Conservation (phyloP, 2,797 vertebrate genomes). For the Presbytis comata region DNA sequence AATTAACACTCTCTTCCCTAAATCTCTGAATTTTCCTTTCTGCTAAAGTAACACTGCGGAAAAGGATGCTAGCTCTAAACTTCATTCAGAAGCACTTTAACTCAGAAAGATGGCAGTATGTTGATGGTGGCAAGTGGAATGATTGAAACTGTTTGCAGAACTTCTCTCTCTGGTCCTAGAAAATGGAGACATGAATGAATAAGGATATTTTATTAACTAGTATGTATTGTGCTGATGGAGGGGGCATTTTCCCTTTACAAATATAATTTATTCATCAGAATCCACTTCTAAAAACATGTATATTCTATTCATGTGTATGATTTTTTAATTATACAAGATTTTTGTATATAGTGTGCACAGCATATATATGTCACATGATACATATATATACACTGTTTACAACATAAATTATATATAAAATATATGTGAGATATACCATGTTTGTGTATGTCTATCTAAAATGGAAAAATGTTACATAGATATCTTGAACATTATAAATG, state of each 20-base stretch:
- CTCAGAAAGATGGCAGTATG: background rate
- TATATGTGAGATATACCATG: slow-evolving; percentile 32
- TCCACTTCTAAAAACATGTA: slow-evolving; percentile 46
- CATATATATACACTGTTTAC: background rate
- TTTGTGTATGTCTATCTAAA: slow-evolving; percentile 66
- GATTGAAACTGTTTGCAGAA: slow-evolving; percentile 22
- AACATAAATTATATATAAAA: slow-evolving; percentile 23
- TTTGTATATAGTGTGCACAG: background rate
- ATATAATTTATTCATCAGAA: slow-evolving; percentile 44
- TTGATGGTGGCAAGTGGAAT: background rate
- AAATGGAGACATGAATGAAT: slow-evolving; percentile 29
- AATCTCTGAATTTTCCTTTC: background rate
- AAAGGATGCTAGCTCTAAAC: slow-evolving; percentile 13
- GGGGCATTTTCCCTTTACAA: background rate
- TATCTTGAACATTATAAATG: slow-evolving; percentile 76
- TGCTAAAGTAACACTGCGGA: background rate
- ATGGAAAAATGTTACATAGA: slow-evolving; percentile 64
- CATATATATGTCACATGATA: background rate
- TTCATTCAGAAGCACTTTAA: slow-evolving; percentile 9
- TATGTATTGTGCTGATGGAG: slow-evolving; percentile 22
- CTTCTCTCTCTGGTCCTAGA: background rate
- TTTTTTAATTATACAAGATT: background rate
- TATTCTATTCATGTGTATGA: slow-evolving; percentile 2
- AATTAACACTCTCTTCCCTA: background rate
- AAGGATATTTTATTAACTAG: slow-evolving; percentile 46